Evolutionary conservation across 1,140 invertebrate species (phyloP).

Genomic region (Geopemphigus sp.): DNA sequence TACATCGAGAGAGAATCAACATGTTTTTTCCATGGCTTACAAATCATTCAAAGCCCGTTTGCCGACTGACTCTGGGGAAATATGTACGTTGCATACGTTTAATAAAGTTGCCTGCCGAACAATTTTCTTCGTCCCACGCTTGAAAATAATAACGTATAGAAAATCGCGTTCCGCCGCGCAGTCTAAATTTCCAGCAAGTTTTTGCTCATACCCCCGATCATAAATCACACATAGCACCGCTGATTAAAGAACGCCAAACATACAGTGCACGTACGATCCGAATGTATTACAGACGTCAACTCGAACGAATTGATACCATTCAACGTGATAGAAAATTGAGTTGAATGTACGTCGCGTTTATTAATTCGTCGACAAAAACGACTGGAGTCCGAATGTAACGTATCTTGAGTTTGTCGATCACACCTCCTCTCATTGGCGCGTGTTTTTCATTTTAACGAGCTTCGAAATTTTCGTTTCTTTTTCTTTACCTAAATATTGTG

Average conservation of each 20-base stretch:
- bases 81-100: constrained; percentile 40
- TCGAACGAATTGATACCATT: not conserved
- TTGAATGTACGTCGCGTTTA: too few relatives aligned
- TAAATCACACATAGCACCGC: not conserved
- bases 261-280: not conserved
- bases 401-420: too few relatives aligned
- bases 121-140: constrained; percentile 18
- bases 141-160: not conserved
- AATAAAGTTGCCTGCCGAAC: constrained; percentile 29
- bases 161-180: not conserved
- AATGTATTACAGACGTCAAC: not conserved
- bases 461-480: too few relatives aligned
- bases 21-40: constrained; percentile 29
- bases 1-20: constrained; percentile 23
- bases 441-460: too few relatives aligned
- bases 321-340: too few relatives aligned
- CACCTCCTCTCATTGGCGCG: too few relatives aligned
- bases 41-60: constrained; percentile 47
- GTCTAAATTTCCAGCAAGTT: not conserved
- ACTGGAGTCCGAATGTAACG: too few relatives aligned
- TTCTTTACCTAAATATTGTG: too few relatives aligned
- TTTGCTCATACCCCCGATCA: not conserved
- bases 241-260: constrained; percentile 12
- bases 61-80: constrained; percentile 41
- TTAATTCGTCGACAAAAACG: too few relatives aligned